Evolutionary conservation across 2,888 invertebrate genomes (phyloP).

Genomic region (Lepetodrilus schrolli): DNA sequence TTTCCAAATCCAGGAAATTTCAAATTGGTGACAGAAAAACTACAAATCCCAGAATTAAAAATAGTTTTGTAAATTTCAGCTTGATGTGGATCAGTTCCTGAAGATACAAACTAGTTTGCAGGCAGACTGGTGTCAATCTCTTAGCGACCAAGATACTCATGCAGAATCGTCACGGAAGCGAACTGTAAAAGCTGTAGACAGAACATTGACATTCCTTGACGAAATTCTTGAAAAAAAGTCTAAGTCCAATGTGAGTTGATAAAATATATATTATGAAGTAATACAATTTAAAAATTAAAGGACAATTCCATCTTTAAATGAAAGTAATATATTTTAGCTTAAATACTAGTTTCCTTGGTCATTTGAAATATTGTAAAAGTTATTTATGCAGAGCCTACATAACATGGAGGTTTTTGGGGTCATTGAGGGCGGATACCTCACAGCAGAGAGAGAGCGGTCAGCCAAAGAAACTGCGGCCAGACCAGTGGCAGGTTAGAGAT

Average conservation of each 20-base stretch:
- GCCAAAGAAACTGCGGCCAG: constrained; percentile 80
- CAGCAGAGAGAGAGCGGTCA: constrained; percentile 81
- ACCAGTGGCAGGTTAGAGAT: constrained; percentile 78
- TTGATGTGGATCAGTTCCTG: constrained; percentile 79
- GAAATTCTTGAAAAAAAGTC: constrained; percentile 82
- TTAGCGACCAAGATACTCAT: constrained; percentile 87
- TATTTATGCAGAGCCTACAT: constrained; percentile 75
- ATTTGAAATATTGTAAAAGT: background rate
- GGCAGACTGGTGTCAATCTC: constrained; percentile 87
- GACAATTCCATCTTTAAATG: too few species aligned
- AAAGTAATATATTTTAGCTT: too few species aligned
- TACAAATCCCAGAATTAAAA: too few species aligned
- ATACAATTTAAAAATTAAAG: too few species aligned
- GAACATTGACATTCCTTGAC: constrained; percentile 82
- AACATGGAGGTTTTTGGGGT: constrained; percentile 80
- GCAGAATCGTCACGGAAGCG: constrained; percentile 83
- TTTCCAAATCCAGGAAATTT: too few species aligned
- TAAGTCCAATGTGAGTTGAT: constrained; percentile 77
- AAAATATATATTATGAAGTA: too few species aligned
- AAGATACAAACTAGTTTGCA: constrained; percentile 84
- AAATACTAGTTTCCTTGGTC: background rate
- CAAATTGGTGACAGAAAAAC: too few species aligned
- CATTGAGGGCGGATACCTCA: constrained; percentile 84
- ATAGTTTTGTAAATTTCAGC: constrained; percentile 76
- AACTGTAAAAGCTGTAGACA: constrained; percentile 82